A percentile compares a stretch with the other conserved stretches of the same genome.
Evolutionary conservation across 2,888 invertebrate species (phyloP).

Genomic region (Hydropsyche betteni): DNA sequence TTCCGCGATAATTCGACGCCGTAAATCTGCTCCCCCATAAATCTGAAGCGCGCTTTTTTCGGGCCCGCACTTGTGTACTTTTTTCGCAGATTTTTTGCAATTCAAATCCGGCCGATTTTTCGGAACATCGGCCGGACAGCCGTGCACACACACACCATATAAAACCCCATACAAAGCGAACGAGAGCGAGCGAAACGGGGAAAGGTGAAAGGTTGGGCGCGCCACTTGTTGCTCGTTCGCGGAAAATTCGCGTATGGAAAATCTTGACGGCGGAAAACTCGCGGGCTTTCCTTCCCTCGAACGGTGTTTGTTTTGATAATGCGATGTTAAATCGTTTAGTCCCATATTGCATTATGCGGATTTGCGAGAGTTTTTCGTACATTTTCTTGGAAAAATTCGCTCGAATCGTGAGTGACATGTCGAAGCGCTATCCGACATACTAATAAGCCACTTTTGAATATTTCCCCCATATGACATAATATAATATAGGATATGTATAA

Average conservation of each 20-base stretch:
- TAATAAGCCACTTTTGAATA: constrained; percentile 24
- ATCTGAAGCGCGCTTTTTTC: constrained; percentile 33
- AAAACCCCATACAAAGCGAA: constrained; percentile 1
- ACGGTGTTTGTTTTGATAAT: too few species aligned
- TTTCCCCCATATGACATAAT: background rate
- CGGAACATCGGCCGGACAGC: constrained; percentile 47
- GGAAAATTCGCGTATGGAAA: constrained; percentile 22
- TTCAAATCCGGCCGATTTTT: constrained; percentile 51
- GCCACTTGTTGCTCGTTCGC: constrained; percentile 32
- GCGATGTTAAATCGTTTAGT: too few species aligned
- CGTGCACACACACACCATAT: constrained; percentile 37
- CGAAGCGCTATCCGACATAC: background rate
- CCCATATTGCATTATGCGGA: background rate
- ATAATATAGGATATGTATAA: too few species aligned
- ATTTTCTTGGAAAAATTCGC: background rate
- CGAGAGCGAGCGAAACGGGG: background rate
- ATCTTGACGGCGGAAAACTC: background rate
- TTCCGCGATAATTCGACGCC: constrained; percentile 48
- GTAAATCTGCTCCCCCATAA: constrained; percentile 49
- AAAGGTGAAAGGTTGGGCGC: constrained; percentile 29
- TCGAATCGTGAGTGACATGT: background rate
- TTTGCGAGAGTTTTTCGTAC: background rate
- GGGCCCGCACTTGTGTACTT: too few species aligned
- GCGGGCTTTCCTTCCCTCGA: background rate
- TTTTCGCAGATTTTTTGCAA: constrained; percentile 42